Base-by-base conservation (phyloP, 2,888 invertebrate genomes). In the Taenaris catops region DNA sequence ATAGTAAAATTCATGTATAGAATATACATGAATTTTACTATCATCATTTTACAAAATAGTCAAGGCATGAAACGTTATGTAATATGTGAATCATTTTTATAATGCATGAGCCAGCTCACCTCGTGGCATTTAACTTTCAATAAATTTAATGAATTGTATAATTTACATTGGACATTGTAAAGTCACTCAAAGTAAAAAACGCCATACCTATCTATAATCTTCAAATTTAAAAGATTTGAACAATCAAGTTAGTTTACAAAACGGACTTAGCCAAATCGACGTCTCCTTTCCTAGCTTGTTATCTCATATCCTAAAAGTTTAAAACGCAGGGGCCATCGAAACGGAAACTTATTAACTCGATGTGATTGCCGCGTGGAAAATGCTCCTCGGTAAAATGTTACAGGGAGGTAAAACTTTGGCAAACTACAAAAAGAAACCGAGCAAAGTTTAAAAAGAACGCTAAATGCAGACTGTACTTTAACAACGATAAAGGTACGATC, bases 291-390 rank as follows among this genome's bases (percentile, higher is more conserved):
- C 74, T 71, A 78, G 73, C 80, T 83, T 81, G 83, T 83, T 86
- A 86, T 84, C 84, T 84, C 75, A 78, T 79, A 83, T 81, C 84
- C 84, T 71, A 84, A 84, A 86, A 86, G 83, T 86, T 86, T 80
- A 81, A 83, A 84, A 84, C 73, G 79, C 70, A 74, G 69, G 64
- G 76, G 80, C 84, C 72, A 84, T 84, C 79, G 75, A 69, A 81
- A 74, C 76, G 69, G 71, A 71, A 86, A 86, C 86, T 84, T 86
- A 86, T 86, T 86, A 86, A 84, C 84, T 84, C 73, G 81, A 84
- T 79, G 84, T 70, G 86, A 86, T 83, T 80, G 80, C 71, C 66
- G 63, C 70, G 73, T 63, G 63, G 73, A 76, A 80, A 79, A 72
- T 69, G 72, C 66, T 76, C 67, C 49, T 66, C 75, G 66, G 73